Base-by-base conservation (phyloP, 2,888 invertebrate genomes). In the Gasteruption jaculator region DNA sequence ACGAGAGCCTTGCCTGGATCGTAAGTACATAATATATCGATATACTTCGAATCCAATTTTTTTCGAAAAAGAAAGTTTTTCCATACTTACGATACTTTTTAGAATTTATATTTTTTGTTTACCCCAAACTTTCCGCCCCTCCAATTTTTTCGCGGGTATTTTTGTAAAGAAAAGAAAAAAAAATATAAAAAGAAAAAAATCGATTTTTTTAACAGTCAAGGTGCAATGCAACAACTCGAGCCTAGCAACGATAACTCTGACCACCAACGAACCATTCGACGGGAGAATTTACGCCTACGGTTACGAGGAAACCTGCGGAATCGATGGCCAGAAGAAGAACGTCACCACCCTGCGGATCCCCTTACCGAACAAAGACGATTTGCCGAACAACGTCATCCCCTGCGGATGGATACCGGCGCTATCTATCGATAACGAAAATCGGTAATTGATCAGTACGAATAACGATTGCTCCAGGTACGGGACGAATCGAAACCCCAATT, bases 241-340 rank as follows among this genome's bases (percentile, higher is more conserved):
- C 46, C 80, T 91, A 77, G 71, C 80, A 19, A 46, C 36, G 29
- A 35, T 61, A 48, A 57, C 47, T 8, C 63, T 78, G 27, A 63
- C 60, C 26, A 76, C 77, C 14, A 67, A 61, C 33, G 70, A 71
- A n/a, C 70, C 73, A 1, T 79, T 79, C 56, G 59, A 65, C 26
- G 92, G 92, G 0, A 80, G 86, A 38, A 74, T 92, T 50, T 92
- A 91, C 64, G 86, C 86, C 43, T 84, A 81, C 52, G 89, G 87
- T 10, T 83, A 83, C 60, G 84, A 87, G 0, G 85, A 85, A 53
- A 70, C 74, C 5, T 91, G 91, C 67, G 78, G 79, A 49, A 78
- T 79, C 8, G 74, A 76, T 64, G 80, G 82, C 19, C 71, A 73
- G 41, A 72, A 77, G 43, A 63, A 62, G 27, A 69, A 71, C 38